A percentile compares a stretch with the other conserved stretches of the same genome.
phyloP scores from a whole-genome alignment of 2,888 invertebrate genomes.

The Pseudoips prasinana region DNA sequence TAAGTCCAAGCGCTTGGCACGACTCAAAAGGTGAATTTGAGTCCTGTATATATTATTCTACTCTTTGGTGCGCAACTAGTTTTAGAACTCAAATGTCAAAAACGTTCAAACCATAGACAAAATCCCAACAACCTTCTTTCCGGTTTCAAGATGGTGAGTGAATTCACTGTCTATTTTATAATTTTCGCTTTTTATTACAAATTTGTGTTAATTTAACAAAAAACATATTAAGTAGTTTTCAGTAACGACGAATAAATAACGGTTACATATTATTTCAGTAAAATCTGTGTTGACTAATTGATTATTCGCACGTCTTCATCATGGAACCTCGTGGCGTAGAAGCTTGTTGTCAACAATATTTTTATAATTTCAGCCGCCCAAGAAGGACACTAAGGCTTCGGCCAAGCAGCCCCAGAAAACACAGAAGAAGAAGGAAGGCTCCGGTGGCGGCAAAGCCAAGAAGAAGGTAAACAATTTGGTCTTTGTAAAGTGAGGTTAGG shows the following conservation, averaged over 20 bases:
- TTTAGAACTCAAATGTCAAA: constrained; percentile 17
- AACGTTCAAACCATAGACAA: constrained; percentile 38
- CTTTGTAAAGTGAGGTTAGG: constrained; percentile 62
- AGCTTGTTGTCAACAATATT: constrained; percentile 44
- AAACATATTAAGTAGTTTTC: background rate
- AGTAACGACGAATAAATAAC: too few relatives aligned
- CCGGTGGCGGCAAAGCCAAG: constrained; percentile 96
- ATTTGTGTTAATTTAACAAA: background rate
- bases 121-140: constrained; percentile 55
- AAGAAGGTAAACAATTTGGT: constrained; percentile 88
- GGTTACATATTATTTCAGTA: background rate
- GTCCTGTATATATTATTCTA: too few relatives aligned
- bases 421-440: constrained; percentile 97
- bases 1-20: too few relatives aligned
- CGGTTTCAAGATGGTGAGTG: constrained; percentile 79
- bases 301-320: background rate
- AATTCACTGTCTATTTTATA: constrained; percentile 15
- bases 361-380: constrained; percentile 89
- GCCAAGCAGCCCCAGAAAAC: constrained; percentile 96
- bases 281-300: background rate
- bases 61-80: too few relatives aligned
- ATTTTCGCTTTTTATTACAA: constrained; percentile 7
- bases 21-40: too few relatives aligned
- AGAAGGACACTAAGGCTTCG: constrained; percentile 95
- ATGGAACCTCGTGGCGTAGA: constrained; percentile 67